A percentile compares a stretch with the other conserved stretches of the same genome.
Conservation (phyloP, 2,797 vertebrate genomes). For the Lates japonicus region DNA sequence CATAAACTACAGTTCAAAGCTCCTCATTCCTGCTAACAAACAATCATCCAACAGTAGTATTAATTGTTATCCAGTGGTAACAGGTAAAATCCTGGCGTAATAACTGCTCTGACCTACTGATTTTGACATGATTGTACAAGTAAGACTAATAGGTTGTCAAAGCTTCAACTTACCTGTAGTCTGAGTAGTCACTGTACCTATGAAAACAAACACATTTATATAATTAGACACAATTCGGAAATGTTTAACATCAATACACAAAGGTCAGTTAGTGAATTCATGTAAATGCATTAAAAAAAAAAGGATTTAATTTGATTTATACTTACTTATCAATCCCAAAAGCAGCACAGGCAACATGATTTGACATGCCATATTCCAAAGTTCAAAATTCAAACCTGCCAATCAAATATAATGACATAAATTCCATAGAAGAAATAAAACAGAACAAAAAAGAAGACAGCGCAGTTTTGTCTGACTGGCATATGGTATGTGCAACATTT, state of each 20-base stretch:
- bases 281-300: neutral
- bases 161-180: neutral
- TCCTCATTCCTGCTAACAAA: neutral
- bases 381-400: slow-evolving; percentile 9
- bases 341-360: slow-evolving; percentile 21
- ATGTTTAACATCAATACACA: neutral
- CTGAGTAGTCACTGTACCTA: slow-evolving; percentile 11
- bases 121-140: neutral
- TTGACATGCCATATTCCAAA: slow-evolving; percentile 10
- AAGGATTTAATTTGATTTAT: neutral
- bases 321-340: slow-evolving; percentile 42
- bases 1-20: neutral
- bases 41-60: neutral
- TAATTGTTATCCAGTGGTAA: neutral
- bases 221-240: neutral
- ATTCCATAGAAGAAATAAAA: neutral
- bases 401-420: neutral
- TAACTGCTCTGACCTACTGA: neutral
- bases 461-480: neutral
- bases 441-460: neutral
- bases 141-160: neutral
- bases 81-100: neutral
- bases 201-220: neutral
- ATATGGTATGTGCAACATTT: neutral
- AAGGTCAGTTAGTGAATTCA: neutral